Percentiles rank a stretch among this genome's conserved stretches.
Conservation (phyloP, 2,797 vertebrate genomes). For the Delichon dasypus region DNA sequence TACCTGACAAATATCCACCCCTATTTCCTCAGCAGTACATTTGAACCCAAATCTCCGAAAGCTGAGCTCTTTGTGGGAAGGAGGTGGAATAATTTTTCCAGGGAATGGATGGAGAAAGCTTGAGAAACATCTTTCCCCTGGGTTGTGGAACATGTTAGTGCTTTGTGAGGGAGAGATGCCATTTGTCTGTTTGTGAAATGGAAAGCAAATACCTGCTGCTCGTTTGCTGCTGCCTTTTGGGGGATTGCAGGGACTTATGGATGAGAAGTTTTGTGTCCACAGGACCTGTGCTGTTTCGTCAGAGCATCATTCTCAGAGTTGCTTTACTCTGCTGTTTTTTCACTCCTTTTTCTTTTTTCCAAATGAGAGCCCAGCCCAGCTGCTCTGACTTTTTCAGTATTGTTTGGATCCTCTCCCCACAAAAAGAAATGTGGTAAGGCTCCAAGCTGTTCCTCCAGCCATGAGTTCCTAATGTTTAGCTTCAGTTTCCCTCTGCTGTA, state of each 20-base stretch:
- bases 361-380: neutral
- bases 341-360: neutral
- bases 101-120: constrained; percentile 28
- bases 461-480: neutral
- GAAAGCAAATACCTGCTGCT: constrained; percentile 20
- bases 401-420: neutral
- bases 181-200: constrained; percentile 17
- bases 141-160: constrained; percentile 30
- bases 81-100: constrained; percentile 10
- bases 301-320: neutral
- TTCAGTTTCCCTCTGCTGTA: neutral
- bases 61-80: neutral
- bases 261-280: neutral
- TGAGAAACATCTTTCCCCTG: constrained; percentile 48
- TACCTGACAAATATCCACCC: neutral
- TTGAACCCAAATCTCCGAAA: neutral
- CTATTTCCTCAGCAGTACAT: neutral
- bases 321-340: neutral
- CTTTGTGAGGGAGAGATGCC: constrained; percentile 5
- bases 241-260: neutral
- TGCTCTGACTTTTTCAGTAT: neutral
- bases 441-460: neutral
- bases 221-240: neutral
- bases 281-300: neutral
- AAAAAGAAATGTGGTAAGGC: neutral